phyloP scores from a whole-genome alignment of 2,888 invertebrate species.

The Phrixothrix hirtus region DNA sequence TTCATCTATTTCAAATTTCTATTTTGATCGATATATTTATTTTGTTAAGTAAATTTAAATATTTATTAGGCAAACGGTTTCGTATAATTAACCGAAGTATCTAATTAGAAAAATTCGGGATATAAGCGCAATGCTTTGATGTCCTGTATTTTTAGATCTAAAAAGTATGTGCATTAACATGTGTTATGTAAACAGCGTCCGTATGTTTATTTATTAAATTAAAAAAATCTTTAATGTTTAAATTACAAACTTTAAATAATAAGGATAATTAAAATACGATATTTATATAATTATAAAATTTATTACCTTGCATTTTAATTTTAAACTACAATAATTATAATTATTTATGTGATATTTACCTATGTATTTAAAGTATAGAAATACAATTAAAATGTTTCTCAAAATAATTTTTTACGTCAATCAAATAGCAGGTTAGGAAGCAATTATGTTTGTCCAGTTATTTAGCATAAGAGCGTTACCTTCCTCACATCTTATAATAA shows the following conservation, averaged over 20 bases:
- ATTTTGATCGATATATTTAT: background rate
- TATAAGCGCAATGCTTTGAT: background rate
- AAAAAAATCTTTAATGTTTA: too few relatives aligned
- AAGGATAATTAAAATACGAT: too few relatives aligned
- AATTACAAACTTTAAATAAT: too few relatives aligned
- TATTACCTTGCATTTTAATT: too few relatives aligned
- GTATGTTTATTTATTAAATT: too few relatives aligned
- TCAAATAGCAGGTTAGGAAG: slow-evolving; percentile 11
- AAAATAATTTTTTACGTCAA: slow-evolving; percentile 10
- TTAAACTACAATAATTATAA: too few relatives aligned
- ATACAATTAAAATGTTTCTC: background rate
- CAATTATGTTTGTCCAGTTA: slow-evolving; percentile 11
- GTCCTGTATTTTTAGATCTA: too few relatives aligned
- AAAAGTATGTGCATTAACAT: too few relatives aligned
- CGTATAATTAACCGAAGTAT: background rate
- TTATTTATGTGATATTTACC: background rate
- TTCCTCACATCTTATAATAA: slow-evolving; percentile 5
- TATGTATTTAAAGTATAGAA: background rate
- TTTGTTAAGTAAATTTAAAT: background rate
- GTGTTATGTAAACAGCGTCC: too few relatives aligned
- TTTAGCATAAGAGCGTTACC: slow-evolving; percentile 7
- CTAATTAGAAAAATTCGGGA: background rate
- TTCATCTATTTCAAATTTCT: background rate
- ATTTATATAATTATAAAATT: too few relatives aligned
- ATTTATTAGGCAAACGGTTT: background rate